A percentile compares a stretch with the other conserved stretches of the same genome.
Evolutionary conservation across 2,888 invertebrate species (phyloP).

Genomic region (Acanthoscelides obtectus): DNA sequence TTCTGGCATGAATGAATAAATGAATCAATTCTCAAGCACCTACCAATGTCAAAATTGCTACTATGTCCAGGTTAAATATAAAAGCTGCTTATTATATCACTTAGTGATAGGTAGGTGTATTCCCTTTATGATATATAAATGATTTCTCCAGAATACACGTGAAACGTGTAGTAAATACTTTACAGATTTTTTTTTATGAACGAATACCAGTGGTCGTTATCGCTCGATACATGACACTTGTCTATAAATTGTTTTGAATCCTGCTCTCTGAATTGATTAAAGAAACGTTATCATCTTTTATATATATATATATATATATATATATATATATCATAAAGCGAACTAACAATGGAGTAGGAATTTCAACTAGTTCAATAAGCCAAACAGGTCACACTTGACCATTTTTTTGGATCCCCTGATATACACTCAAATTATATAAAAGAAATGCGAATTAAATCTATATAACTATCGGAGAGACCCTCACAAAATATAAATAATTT

Average conservation of each 20-base stretch:
- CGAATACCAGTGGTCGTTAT: too few species aligned
- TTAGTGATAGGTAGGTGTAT: neutral
- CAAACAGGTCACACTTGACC: conserved; percentile 4
- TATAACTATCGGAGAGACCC: conserved; percentile 35
- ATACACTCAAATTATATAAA: conserved; percentile 21
- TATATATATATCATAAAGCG: neutral
- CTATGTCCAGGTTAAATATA: neutral
- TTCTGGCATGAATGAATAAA: neutral
- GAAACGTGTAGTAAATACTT: too few species aligned
- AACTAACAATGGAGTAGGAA: neutral
- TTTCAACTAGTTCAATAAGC: neutral
- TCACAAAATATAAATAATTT: conserved; percentile 21
- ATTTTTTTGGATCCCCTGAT: conserved; percentile 22
- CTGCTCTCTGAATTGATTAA: too few species aligned
- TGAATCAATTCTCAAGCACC: neutral
- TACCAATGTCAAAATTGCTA: neutral
- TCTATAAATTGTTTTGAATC: too few species aligned
- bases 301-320: too few species aligned
- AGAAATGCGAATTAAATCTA: conserved; percentile 35
- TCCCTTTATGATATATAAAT: neutral
- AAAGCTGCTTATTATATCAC: neutral
- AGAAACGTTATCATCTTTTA: too few species aligned
- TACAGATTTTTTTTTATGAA: too few species aligned
- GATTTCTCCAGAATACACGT: neutral
- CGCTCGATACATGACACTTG: too few species aligned